phyloP scores from a whole-genome alignment of 2,113 vertebrate species.

The Ageneiosus marmoratus region DNA sequence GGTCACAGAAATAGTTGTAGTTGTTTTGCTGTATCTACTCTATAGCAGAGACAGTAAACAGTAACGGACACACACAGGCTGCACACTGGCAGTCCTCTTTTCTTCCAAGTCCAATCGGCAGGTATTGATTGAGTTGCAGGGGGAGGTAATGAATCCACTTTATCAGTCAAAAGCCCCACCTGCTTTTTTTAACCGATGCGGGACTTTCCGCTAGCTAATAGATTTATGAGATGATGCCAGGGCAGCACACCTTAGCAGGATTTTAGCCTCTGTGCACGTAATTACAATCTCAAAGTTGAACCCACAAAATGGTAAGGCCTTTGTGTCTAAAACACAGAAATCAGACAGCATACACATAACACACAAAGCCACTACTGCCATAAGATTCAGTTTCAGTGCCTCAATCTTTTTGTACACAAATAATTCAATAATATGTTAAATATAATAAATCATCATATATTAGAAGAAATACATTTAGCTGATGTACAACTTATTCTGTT shows the following conservation, averaged over 20 bases:
- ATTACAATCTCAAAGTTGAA: neutral
- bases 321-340: neutral
- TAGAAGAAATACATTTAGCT: neutral
- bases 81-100: neutral
- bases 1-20: neutral
- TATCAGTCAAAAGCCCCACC: slow-evolving; percentile 43
- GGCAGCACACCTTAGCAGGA: slow-evolving; percentile 21
- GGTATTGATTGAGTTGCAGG: slow-evolving; percentile 39
- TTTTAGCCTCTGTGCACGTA: neutral
- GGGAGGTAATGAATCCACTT: slow-evolving; percentile 49
- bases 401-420: neutral
- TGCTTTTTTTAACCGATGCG: slow-evolving; percentile 34
- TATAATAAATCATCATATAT: neutral
- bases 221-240: slow-evolving; percentile 33
- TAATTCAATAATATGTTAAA: neutral
- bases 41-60: neutral
- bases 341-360: neutral
- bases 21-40: too few relatives aligned
- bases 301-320: neutral
- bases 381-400: neutral
- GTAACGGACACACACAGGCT: neutral
- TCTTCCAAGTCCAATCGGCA: slow-evolving; percentile 34
- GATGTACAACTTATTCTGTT: neutral
- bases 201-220: slow-evolving; percentile 37
- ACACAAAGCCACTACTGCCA: neutral